Base-by-base conservation (phyloP, 2,888 invertebrate genomes). In the Dioctria rufipes region DNA sequence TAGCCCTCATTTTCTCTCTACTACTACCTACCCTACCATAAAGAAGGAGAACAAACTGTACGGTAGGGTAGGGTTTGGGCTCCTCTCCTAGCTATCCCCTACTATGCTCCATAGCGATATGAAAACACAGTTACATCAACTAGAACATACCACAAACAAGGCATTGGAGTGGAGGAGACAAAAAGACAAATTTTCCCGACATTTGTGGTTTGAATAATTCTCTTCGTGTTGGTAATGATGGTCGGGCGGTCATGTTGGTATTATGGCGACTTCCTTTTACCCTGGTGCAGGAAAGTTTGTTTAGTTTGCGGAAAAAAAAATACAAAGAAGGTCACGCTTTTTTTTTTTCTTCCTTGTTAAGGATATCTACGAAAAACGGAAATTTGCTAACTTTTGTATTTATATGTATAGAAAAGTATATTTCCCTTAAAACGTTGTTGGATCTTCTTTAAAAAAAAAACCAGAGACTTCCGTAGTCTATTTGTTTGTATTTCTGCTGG, bases 301-400 rank as follows among this genome's bases (percentile, higher is more conserved):
- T 54, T 54, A 54, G 11, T 11, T 54, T 54, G 11, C 54, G 54
- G n/a, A n/a, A 54, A 54, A 54, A 54, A 54, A 54, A 54, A 54
- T 25, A 25, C 25, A 2, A 25, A 25, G 25, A 25, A 25, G 25
- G 25, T 25, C 25, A 25, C 25, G 25, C 25, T 25, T 25, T 25
- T 25, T 25, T 25, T 25, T 25, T 25, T 25, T 25, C 25, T 25
- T 25, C 0, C 25, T 25, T 25, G 25, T 25, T 25, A 25, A 25
- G 25, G 25, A 25, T 25, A 46, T 46, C 8, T 6, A 46, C 1
- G 8, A 46, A 46, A 5, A 46, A 46, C 8, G 46, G 46, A 46
- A 5, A 54, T 54, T 54, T 54, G 6, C n/a, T 54, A n/a, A 11
- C 54, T 6, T 54, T 54, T 54, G 4, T 11, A 54, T 54, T 11